Evolutionary conservation across 2,888 invertebrate species (phyloP).

Genomic region (Thelaira solivaga): DNA sequence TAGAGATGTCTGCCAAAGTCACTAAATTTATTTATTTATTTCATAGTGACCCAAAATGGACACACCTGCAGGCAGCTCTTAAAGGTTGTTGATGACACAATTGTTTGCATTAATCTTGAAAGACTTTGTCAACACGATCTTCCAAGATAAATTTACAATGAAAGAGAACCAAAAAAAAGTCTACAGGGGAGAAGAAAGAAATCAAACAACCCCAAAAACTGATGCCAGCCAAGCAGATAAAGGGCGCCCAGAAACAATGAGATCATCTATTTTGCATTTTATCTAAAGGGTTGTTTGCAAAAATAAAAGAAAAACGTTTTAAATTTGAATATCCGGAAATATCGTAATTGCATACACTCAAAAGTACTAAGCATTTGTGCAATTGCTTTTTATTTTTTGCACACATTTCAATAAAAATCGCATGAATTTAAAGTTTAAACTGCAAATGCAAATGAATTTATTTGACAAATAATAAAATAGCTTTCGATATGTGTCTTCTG

Average conservation of each 20-base stretch:
- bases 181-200: conserved; percentile 17
- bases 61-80: conserved; percentile 44
- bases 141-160: conserved; percentile 37
- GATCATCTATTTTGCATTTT: conserved; percentile 1
- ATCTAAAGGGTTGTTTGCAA: conserved; percentile 27
- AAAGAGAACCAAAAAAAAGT: background rate
- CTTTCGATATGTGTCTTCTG: conserved; percentile 9
- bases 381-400: conserved; percentile 27
- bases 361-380: conserved; percentile 39
- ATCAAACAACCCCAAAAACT: conserved; percentile 27
- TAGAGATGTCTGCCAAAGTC: conserved; percentile 38
- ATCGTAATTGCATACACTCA: conserved; percentile 41
- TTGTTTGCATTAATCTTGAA: conserved; percentile 61
- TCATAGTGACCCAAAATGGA: conserved; percentile 30
- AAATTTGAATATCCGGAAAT: conserved; percentile 57
- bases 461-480: conserved; percentile 70
- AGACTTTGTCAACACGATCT: conserved; percentile 65
- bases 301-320: too few species aligned
- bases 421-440: conserved; percentile 55
- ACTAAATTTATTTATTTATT: conserved; percentile 58
- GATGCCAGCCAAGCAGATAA: conserved; percentile 14
- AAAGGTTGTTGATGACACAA: conserved; percentile 54
- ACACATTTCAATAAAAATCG: conserved; percentile 56
- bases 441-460: conserved; percentile 66
- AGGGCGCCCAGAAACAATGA: conserved; percentile 8